phyloP scores from a whole-genome alignment of 2,797 vertebrate species.

The Pipistrellus pipistrellus region DNA sequence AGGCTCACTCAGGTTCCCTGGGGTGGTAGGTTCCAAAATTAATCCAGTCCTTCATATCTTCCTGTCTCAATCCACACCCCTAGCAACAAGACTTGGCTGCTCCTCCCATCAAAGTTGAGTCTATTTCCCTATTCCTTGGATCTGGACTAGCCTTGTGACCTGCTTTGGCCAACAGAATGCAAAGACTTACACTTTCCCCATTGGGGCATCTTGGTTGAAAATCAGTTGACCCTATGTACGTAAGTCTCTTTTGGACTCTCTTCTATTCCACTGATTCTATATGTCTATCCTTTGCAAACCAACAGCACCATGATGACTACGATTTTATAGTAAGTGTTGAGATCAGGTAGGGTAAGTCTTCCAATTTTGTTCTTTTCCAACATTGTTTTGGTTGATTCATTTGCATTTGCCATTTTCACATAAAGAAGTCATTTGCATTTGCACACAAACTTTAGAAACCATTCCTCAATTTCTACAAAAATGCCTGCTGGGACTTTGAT shows the following conservation, averaged over 20 bases:
- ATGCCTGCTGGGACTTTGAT: not conserved
- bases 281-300: not conserved
- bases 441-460: not conserved
- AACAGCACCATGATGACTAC: not conserved
- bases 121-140: not conserved
- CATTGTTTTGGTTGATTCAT: slow-evolving; percentile 29
- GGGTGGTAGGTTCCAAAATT: not conserved
- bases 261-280: not conserved
- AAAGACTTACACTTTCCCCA: not conserved
- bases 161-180: not conserved
- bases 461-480: not conserved
- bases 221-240: not conserved
- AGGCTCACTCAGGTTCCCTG: not conserved
- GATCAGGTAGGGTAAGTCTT: not conserved
- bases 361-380: not conserved
- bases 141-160: not conserved
- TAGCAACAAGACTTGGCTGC: not conserved
- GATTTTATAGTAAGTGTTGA: not conserved
- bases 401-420: slow-evolving; percentile 22
- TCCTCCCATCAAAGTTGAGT: not conserved
- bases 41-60: not conserved
- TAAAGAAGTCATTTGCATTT: not conserved
- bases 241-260: not conserved
- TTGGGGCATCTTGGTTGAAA: not conserved
- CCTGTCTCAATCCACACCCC: not conserved